phyloP scores from a whole-genome alignment of 1,140 invertebrate genomes.

The Drosophila ananassae region DNA sequence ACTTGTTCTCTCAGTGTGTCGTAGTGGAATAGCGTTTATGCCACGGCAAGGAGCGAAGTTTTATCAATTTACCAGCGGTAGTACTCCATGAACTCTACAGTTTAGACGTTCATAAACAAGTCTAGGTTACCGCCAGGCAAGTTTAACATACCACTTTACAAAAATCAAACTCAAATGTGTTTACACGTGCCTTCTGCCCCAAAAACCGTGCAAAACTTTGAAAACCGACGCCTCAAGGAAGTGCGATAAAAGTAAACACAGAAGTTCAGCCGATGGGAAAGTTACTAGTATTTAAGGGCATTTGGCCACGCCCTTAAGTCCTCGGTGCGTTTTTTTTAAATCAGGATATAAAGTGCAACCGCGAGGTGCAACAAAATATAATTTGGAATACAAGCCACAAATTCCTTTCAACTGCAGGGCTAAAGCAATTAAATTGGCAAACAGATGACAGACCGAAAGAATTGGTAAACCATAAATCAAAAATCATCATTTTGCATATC shows the following conservation, averaged over 20 bases:
- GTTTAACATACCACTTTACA: conserved; percentile 50
- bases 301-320: not conserved
- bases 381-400: conserved; percentile 29
- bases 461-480: conserved; percentile 49
- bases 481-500: conserved; percentile 39
- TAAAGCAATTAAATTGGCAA: conserved; percentile 41
- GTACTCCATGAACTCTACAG: conserved; percentile 31
- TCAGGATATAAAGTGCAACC: conserved; percentile 6
- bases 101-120: conserved; percentile 52
- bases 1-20: not conserved
- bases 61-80: conserved; percentile 41
- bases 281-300: conserved; percentile 1
- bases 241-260: conserved; percentile 66
- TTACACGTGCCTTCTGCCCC: conserved; percentile 24
- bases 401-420: not conserved
- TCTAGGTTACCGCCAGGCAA: conserved; percentile 41
- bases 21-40: conserved; percentile 15
- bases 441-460: not conserved
- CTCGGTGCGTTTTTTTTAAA: not conserved
- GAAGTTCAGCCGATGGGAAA: conserved; percentile 29
- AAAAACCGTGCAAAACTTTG: conserved; percentile 36
- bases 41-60: conserved; percentile 28
- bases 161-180: conserved; percentile 51
- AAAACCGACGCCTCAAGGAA: conserved; percentile 53
- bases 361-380: conserved; percentile 4